These are phyloP conservation scores for Musca vetustissima DNA, from an alignment of 1,140 invertebrate genomes.

Conservation along the genomic window DNA sequence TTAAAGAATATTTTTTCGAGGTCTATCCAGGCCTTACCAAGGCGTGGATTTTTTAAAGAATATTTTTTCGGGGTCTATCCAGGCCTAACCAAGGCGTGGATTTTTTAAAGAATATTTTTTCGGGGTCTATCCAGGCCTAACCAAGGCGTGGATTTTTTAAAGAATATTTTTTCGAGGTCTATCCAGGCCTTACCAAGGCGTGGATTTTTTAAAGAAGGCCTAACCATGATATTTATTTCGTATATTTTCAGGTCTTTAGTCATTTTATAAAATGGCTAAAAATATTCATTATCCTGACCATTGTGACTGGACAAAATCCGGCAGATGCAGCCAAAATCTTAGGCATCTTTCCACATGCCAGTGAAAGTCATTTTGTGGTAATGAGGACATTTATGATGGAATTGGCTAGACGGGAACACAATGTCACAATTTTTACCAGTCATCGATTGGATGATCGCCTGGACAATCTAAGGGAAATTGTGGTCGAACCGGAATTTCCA, in stretches of 20 bases:
- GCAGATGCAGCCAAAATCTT: constrained; percentile 44
- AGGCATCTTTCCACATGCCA: constrained; percentile 47
- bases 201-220: neutral
- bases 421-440: constrained; percentile 42
- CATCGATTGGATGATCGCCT: constrained; percentile 41
- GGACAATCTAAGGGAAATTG: constrained; percentile 42
- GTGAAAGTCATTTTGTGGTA: constrained; percentile 53
- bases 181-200: too few species aligned
- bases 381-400: constrained; percentile 50
- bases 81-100: too few species aligned
- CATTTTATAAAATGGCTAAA: neutral
- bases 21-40: too few species aligned
- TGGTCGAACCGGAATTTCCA: constrained; percentile 39
- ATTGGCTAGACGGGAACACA: constrained; percentile 46
- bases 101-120: too few species aligned
- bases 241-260: neutral
- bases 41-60: too few species aligned
- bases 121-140: too few species aligned
- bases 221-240: neutral
- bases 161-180: too few species aligned
- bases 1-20: too few species aligned
- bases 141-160: too few species aligned
- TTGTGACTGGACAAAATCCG: too few species aligned
- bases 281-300: neutral
- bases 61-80: too few species aligned